Evolutionary conservation across 2,113 vertebrate genomes (phyloP).

Genomic region (Gymnarchus niloticus): DNA sequence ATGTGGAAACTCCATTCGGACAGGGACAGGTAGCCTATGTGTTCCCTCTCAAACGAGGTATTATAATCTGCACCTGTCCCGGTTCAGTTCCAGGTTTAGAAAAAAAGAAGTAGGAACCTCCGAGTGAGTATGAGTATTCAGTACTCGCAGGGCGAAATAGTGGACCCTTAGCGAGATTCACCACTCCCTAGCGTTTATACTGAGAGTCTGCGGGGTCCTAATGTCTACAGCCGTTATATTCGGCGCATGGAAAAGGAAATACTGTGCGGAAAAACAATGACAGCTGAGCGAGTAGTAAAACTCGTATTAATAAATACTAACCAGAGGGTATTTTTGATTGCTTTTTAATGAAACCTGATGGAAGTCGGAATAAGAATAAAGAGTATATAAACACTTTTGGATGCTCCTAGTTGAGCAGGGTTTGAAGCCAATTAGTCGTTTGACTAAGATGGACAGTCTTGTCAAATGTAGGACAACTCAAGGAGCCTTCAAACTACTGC

Average conservation of each 20-base stretch:
- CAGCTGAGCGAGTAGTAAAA: not conserved
- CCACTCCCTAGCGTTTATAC: slow-evolving; percentile 38
- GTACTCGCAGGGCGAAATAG: slow-evolving; percentile 15
- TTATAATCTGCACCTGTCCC: slow-evolving; percentile 27
- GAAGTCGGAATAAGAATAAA: not conserved
- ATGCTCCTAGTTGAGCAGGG: not conserved
- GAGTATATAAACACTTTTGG: not conserved
- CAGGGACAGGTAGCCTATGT: not conserved
- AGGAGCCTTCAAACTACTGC: not conserved
- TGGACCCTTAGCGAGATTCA: slow-evolving; percentile 26
- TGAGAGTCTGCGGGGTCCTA: slow-evolving; percentile 33
- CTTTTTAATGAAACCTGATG: not conserved
- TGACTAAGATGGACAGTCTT: no score
- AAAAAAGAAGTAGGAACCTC: slow-evolving; percentile 11
- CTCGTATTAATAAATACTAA: no score
- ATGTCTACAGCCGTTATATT: not conserved
- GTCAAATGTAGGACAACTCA: not conserved
- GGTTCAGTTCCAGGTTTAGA: not conserved
- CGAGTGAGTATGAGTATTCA: not conserved
- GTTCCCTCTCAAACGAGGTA: slow-evolving; percentile 20
- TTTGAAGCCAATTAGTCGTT: not conserved
- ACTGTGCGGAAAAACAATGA: not conserved
- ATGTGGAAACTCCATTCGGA: slow-evolving; percentile 34
- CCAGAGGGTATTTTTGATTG: no score
- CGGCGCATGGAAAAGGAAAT: not conserved